phyloP scores from a whole-genome alignment of 2,113 vertebrate species.

The Melospiza melodia region DNA sequence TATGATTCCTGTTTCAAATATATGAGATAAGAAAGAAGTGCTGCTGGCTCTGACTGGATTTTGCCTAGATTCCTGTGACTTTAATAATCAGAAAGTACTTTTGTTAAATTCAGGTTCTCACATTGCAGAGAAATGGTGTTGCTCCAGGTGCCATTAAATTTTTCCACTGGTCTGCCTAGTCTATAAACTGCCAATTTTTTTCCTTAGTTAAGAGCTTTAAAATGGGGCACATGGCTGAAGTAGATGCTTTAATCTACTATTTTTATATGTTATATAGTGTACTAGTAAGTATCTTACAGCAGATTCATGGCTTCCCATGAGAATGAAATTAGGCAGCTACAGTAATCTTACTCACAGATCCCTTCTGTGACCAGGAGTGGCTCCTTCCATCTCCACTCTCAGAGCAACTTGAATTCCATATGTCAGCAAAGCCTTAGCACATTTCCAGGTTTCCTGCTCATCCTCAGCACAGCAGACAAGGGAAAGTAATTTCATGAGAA shows the following conservation, averaged over 20 bases:
- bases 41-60: background rate
- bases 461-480: background rate
- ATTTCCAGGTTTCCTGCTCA: background rate
- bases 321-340: background rate
- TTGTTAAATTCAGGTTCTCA: background rate
- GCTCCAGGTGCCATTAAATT: rapidly evolving
- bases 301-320: background rate
- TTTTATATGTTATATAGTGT: background rate
- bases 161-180: background rate
- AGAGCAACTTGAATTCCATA: background rate
- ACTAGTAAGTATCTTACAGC: background rate
- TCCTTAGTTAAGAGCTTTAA: background rate
- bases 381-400: background rate
- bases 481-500: background rate
- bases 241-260: background rate
- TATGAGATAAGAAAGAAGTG: background rate
- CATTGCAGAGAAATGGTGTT: background rate
- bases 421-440: background rate
- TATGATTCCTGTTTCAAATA: background rate
- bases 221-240: background rate
- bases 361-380: background rate
- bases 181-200: background rate
- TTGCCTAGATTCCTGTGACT: background rate
- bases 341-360: background rate
- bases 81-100: background rate